Base-by-base conservation (phyloP, 2,888 invertebrate species). In the Epinotia demarniana region DNA sequence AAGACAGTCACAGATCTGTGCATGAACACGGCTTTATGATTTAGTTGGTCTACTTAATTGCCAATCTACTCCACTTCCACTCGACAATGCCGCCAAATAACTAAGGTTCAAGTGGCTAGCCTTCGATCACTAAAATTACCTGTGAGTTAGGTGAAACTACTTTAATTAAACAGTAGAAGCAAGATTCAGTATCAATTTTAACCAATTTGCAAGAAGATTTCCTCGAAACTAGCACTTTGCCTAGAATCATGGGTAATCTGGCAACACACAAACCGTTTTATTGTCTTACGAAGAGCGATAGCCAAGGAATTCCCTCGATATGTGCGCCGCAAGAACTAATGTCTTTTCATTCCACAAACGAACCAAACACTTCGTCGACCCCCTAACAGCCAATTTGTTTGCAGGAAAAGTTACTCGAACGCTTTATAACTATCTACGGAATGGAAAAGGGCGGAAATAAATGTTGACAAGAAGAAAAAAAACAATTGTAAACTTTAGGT, bases 251-350 rank as follows among this genome's bases (percentile, higher is more conserved):
- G 49, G 63, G 63, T 39, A 60, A 70, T 58, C 64, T 75, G 60
- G 70, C 23, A 63, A 67, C 72, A 53, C n/a, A 60, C 58, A 64
- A 75, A 75, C 49, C 64, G 58, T 75, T 75, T 70, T 75, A 75
- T 70, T 75, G 64, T 60, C 58, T 70, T 66, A 23, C 49, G 49
- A 70, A 70, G 39, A 70, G 49, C 58, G 60, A 75, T 66, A 64
- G 64, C 43, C 70, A 64, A 46, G 27, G 70, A 64, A 66, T 70
- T 60, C 49, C 64, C 63, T 70, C 46, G 60, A 58, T 16, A 75
- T 70, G 69, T 70, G 64, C 53, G 63, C 64, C 67, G 33, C 60
- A n/a, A 60, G 60, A n/a, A 66, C 49, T 55, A 75, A 74, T 62
- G 49, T 49, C 43, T 12, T 63, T 64, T 13, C 58, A 19, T 70